A percentile compares a stretch with the other conserved stretches of the same genome.
Conservation (phyloP, 1,140 invertebrate genomes). For the Caenorhabditis brenneri region DNA sequence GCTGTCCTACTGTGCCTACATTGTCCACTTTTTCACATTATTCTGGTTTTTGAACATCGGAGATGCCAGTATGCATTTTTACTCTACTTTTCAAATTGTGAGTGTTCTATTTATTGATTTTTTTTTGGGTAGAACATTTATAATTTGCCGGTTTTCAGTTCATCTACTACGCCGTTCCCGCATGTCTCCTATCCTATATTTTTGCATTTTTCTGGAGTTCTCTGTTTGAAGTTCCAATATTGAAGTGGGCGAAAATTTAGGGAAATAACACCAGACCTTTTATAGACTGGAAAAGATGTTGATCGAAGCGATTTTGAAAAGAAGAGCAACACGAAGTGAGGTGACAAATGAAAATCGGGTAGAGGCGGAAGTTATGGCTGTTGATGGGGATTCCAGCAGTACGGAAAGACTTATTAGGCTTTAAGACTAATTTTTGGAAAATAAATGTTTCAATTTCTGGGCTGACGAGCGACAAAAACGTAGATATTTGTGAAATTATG, state of each 20-base stretch:
- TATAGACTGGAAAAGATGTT: neutral
- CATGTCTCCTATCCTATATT: constrained; percentile 23
- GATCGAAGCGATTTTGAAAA: neutral
- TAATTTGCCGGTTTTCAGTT: no score
- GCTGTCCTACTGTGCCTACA: constrained; percentile 42
- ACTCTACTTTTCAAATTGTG: constrained; percentile 11
- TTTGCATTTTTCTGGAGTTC: constrained; percentile 43
- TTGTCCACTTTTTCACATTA: constrained; percentile 35
- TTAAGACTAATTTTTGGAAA: neutral
- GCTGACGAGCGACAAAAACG: no score
- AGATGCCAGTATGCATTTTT: neutral
- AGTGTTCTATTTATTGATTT: neutral
- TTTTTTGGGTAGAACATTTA: no score
- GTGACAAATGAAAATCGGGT: neutral
- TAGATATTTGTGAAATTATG: no score
- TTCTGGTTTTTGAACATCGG: constrained; percentile 25
- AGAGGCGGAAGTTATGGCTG: neutral
- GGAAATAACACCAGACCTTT: neutral
- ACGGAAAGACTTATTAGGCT: neutral
- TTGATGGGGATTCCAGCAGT: neutral
- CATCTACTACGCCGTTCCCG: constrained; percentile 38
- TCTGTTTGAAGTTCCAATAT: constrained; percentile 40
- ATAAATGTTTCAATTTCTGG: no score
- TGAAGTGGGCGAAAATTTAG: neutral
- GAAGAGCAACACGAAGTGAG: neutral